Percentiles rank a stretch among this genome's conserved stretches.
Evolutionary conservation across 2,797 vertebrate species (phyloP).

Genomic region (Pseudomugil gertrudae): DNA sequence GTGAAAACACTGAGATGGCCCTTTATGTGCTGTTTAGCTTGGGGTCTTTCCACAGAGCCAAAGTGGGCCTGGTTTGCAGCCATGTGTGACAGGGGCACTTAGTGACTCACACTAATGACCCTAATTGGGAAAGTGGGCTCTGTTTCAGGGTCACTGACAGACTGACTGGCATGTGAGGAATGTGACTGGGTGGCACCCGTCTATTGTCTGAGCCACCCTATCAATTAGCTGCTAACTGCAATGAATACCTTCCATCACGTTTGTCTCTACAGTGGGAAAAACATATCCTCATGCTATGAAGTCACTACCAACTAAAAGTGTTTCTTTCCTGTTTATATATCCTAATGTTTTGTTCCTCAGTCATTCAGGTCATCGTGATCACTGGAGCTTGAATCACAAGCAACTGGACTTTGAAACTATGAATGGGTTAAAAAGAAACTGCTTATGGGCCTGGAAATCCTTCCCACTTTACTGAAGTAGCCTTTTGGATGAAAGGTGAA

Average conservation of each 20-base stretch:
- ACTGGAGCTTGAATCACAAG: neutral
- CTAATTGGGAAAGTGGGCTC: constrained; percentile 84
- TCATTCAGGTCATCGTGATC: neutral
- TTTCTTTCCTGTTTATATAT: neutral
- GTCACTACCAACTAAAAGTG: neutral
- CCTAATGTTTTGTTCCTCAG: neutral
- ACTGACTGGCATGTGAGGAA: constrained; percentile 79
- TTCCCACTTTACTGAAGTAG: neutral
- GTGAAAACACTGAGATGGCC: constrained; percentile 46
- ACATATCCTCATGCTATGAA: constrained; percentile 7
- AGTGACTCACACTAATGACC: constrained; percentile 76
- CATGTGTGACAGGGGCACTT: constrained; percentile 80
- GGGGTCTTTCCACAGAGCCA: constrained; percentile 66
- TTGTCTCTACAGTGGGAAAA: constrained; percentile 25
- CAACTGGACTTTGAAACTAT: neutral
- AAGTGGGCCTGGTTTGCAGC: constrained; percentile 73
- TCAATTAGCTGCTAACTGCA: constrained; percentile 62
- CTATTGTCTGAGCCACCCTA: constrained; percentile 62
- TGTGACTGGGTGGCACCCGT: constrained; percentile 67
- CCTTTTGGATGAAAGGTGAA: neutral
- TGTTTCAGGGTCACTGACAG: constrained; percentile 77
- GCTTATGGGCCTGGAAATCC: neutral
- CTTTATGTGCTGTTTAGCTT: constrained; percentile 59
- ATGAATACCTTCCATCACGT: constrained; percentile 44
- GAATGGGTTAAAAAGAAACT: neutral